Evolutionary conservation across 2,113 vertebrate genomes (phyloP).

Genomic region (Poeciliopsis turrubarensis): DNA sequence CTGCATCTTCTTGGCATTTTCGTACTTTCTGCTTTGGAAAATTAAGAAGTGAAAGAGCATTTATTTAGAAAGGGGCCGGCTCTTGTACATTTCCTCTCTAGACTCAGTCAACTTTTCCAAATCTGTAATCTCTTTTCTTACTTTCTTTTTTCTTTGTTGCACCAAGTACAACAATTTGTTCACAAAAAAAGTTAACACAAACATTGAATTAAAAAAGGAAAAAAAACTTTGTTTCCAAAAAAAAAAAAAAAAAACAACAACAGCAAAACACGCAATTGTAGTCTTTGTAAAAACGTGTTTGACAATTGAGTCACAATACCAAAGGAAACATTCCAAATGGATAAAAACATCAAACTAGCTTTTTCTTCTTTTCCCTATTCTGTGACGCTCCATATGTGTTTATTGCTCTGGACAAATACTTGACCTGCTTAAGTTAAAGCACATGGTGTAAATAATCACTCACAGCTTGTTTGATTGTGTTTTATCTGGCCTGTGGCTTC

Average conservation of each 20-base stretch:
- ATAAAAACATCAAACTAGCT: not conserved
- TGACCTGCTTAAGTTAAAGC: constrained; percentile 57
- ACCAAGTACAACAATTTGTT: not conserved
- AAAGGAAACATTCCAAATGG: not conserved
- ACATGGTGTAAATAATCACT: constrained; percentile 63
- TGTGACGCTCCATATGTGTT: constrained; percentile 59
- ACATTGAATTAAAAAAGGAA: not conserved
- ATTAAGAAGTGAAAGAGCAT: constrained; percentile 25
- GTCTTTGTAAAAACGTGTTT: not conserved
- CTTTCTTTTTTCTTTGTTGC: not conserved
- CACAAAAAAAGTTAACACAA: not conserved
- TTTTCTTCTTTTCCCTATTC: constrained; percentile 37
- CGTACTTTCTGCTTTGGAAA: constrained; percentile 44
- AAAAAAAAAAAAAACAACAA: too few species aligned
- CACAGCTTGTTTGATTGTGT: constrained; percentile 54
- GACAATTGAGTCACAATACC: not conserved
- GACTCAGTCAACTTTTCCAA: not conserved
- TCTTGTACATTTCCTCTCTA: not conserved
- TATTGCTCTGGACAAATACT: constrained; percentile 52
- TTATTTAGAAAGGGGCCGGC: constrained; percentile 15
- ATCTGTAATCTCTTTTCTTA: not conserved
- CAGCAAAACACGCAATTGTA: not conserved
- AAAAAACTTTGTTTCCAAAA: not conserved
- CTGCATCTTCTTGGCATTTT: constrained; percentile 10
- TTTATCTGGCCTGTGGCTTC: constrained; percentile 56